Base-by-base conservation (phyloP, 2,888 invertebrate genomes). In the Anagyrus pseudococci region DNA sequence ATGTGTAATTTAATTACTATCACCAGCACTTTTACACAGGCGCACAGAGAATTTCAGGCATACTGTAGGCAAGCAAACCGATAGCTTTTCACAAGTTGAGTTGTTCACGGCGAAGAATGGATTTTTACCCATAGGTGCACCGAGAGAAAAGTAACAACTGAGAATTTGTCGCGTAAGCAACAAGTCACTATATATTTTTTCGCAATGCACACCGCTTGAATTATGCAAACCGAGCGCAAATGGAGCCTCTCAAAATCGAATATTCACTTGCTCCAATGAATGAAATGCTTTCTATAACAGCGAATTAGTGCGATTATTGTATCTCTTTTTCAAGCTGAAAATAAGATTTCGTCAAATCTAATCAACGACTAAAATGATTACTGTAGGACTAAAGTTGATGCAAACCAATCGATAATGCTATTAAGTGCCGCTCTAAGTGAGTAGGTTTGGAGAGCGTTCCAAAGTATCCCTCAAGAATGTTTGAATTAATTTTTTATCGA, bases 1-100 rank as follows among this genome's bases (percentile, higher is more conserved):
- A 62, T 52, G 43, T 59, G 66, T 62, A 66, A 66, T 62, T 66
- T 59, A 62, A 66, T 66, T 66, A 66, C 20, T 37, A n/a, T 33
- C 55, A 10, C 44, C 22, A 6, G n/a, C 54, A n/a, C 44, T 15
- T 19, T 23, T 33, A 47, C 19, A 33, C 56, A 29, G 10, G 23
- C 25, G 15, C 19, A 40, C 44, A 19, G n/a, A n/a, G n/a, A n/a
- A n/a, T n/a, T n/a, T n/a, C n/a, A n/a, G n/a, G n/a, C n/a, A n/a
- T n/a, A n/a, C n/a, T n/a, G n/a, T n/a, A n/a, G n/a, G n/a, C n/a
- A n/a, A n/a, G n/a, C n/a, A n/a, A n/a, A n/a, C n/a, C n/a, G n/a
- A n/a, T n/a, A n/a, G n/a, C n/a, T n/a, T n/a, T n/a, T n/a, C n/a
- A n/a, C n/a, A n/a, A 26, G 20, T 10, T 7, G 29, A 44, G 33